Conservation (phyloP, 2,797 vertebrate genomes). For the Caiman crocodilus region DNA sequence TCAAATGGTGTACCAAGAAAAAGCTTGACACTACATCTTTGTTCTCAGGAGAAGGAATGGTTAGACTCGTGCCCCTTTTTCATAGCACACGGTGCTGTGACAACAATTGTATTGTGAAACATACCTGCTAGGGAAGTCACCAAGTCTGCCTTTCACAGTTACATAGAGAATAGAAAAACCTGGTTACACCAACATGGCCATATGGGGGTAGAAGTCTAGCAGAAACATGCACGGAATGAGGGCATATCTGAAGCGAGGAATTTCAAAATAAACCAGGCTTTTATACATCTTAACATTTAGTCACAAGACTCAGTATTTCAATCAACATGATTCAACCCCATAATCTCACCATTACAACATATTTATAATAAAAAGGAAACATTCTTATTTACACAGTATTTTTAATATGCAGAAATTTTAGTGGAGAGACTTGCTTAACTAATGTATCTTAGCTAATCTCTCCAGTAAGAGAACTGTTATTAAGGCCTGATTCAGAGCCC, state of each 20-base stretch:
- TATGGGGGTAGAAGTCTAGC: not conserved
- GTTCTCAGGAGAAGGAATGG: not conserved
- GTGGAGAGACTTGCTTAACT: not conserved
- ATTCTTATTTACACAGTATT: constrained; percentile 22
- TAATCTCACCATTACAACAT: not conserved
- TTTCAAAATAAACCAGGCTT: constrained; percentile 19
- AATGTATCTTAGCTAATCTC: not conserved
- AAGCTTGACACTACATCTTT: not conserved
- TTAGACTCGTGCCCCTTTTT: not conserved
- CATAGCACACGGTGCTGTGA: rapidly evolving
- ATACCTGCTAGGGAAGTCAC: not conserved
- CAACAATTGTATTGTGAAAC: not conserved
- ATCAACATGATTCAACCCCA: not conserved
- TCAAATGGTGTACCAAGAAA: not conserved
- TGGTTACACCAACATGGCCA: not conserved
- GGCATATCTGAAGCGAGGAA: constrained; percentile 7
- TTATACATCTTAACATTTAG: not conserved
- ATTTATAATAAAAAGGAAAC: constrained; percentile 19
- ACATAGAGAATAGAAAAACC: not conserved
- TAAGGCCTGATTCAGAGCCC: not conserved
- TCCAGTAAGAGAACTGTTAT: not conserved
- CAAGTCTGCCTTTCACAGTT: not conserved
- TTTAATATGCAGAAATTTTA: not conserved
- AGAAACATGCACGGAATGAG: constrained; percentile 5
- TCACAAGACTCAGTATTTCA: constrained; percentile 23